Percentiles rank a stretch among this genome's conserved stretches.
phyloP scores from a whole-genome alignment of 2,113 vertebrate genomes.

The Dicrurus megarhynchus region DNA sequence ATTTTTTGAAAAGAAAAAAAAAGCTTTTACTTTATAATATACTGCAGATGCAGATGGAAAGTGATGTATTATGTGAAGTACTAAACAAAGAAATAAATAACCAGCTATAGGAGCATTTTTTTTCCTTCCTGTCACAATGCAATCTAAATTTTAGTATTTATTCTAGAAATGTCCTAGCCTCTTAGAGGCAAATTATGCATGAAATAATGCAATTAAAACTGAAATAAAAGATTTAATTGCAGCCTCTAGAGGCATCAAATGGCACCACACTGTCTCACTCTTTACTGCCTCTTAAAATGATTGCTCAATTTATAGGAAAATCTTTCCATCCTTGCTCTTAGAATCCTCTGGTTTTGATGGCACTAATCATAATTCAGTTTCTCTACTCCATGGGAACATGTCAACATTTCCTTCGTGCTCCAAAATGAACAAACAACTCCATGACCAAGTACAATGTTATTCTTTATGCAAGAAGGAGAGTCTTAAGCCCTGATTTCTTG shows the following conservation, averaged over 20 bases:
- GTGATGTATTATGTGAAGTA: constrained; percentile 18
- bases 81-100: constrained; percentile 62
- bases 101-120: neutral
- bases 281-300: constrained; percentile 43
- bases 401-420: neutral
- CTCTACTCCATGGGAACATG: neutral
- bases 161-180: constrained; percentile 39
- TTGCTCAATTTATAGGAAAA: constrained; percentile 46
- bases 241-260: constrained; percentile 29
- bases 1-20: neutral
- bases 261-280: constrained; percentile 47
- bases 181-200: constrained; percentile 58
- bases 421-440: neutral
- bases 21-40: constrained; percentile 20
- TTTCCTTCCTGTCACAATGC: constrained; percentile 24
- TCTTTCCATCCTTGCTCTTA: neutral
- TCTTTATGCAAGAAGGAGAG: neutral
- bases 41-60: constrained; percentile 31
- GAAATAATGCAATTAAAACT: constrained; percentile 62
- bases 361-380: constrained; percentile 3
- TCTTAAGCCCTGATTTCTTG: neutral
- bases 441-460: neutral
- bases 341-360: neutral
- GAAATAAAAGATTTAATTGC: constrained; percentile 61
- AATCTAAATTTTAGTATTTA: constrained; percentile 51